These are phyloP conservation scores for Cepaea hortensis DNA, from an alignment of 2,888 invertebrate species.

Conservation along the genomic window DNA sequence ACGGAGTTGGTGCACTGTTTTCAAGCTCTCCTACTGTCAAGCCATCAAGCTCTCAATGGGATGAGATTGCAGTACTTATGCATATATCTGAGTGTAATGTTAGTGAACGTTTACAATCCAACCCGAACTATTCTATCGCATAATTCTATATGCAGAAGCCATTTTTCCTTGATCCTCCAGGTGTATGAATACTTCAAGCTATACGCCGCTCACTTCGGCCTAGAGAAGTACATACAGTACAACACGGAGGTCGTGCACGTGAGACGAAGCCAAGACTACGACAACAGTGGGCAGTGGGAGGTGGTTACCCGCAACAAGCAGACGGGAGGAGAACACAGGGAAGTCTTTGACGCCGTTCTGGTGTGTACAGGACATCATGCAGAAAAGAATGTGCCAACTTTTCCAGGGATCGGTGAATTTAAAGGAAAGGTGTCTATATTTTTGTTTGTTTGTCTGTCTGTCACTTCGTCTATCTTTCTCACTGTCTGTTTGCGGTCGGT, in stretches of 20 bases:
- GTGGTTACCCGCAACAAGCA: constrained; percentile 57
- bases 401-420: constrained; percentile 64
- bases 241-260: constrained; percentile 64
- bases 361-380: constrained; percentile 72
- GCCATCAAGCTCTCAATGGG: too few relatives aligned
- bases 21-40: too few relatives aligned
- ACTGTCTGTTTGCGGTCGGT: too few relatives aligned
- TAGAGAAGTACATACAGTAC: constrained; percentile 68
- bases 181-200: constrained; percentile 69
- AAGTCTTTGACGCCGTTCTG: constrained; percentile 64
- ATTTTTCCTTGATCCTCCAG: neutral
- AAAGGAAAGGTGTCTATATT: constrained; percentile 56
- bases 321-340: constrained; percentile 54
- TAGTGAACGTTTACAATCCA: too few relatives aligned
- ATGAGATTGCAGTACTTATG: too few relatives aligned
- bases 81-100: too few relatives aligned
- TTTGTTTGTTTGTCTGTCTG: neutral
- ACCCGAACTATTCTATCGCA: too few relatives aligned
- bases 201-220: constrained; percentile 71
- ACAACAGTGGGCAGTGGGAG: constrained; percentile 67
- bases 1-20: too few relatives aligned
- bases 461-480: neutral
- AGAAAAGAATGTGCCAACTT: constrained; percentile 59
- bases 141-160: too few relatives aligned
- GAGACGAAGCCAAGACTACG: constrained; percentile 57